Percentiles rank a stretch among this genome's conserved stretches.
These are phyloP conservation scores for Gymnodraco acuticeps DNA, from an alignment of 2,797 vertebrate genomes.

Conservation along the genomic window DNA sequence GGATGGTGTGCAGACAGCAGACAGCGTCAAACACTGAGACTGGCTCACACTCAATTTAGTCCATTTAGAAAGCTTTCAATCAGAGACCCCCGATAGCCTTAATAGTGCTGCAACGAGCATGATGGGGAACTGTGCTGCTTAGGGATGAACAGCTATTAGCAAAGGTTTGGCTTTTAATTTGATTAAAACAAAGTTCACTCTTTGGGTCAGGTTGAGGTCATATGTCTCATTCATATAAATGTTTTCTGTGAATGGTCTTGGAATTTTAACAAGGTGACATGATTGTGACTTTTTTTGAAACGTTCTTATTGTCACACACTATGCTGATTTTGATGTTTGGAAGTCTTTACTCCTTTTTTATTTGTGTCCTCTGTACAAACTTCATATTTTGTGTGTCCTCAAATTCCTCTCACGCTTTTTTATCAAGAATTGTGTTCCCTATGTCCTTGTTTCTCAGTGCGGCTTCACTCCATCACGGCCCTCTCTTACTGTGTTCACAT, in stretches of 20 bases:
- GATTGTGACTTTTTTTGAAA: conserved; percentile 36
- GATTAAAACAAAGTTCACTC: conserved; percentile 36
- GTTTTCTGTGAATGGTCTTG: background rate
- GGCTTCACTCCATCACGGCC: background rate
- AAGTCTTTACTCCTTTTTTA: background rate
- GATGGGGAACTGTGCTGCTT: conserved; percentile 3
- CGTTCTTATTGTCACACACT: conserved; percentile 40
- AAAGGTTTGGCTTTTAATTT: conserved; percentile 23
- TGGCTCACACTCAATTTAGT: conserved; percentile 66
- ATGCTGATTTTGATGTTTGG: background rate
- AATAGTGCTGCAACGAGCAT: conserved; percentile 12
- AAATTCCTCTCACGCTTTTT: background rate
- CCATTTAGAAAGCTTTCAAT: conserved; percentile 72
- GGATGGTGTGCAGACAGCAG: conserved; percentile 51
- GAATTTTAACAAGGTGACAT: conserved; percentile 19
- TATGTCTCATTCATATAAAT: conserved; percentile 2
- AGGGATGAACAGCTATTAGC: conserved; percentile 27
- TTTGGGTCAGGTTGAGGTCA: conserved; percentile 26
- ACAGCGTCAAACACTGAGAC: conserved; percentile 7
- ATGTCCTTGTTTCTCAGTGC: background rate
- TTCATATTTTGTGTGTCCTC: background rate
- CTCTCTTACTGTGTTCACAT: background rate
- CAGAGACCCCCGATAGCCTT: conserved; percentile 36
- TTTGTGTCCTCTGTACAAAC: background rate
- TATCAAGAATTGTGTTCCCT: background rate